A percentile compares a stretch with the other conserved stretches of the same genome.
These are phyloP conservation scores for Platypus cylindrus DNA, from an alignment of 2,888 invertebrate species.

Conservation along the genomic window DNA sequence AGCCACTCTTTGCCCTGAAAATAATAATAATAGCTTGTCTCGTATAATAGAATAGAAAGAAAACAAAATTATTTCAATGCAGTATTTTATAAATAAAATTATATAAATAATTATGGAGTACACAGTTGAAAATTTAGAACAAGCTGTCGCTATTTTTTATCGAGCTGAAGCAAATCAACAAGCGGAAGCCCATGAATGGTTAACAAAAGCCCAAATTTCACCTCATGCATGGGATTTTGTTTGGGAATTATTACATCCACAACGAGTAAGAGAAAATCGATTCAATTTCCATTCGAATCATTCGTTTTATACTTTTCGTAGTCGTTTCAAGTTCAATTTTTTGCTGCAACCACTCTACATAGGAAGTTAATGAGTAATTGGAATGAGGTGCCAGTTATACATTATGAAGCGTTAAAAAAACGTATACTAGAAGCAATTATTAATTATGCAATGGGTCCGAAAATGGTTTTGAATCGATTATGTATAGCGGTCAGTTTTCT, in stretches of 20 bases:
- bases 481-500: slow-evolving; percentile 67
- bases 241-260: slow-evolving; percentile 74
- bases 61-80: too few species aligned
- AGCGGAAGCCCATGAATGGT: slow-evolving; percentile 72
- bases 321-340: slow-evolving; percentile 82
- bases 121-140: slow-evolving; percentile 51
- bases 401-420: slow-evolving; percentile 62
- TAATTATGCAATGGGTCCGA: slow-evolving; percentile 66
- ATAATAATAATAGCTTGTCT: too few species aligned
- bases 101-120: slow-evolving; percentile 40
- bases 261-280: slow-evolving; percentile 48
- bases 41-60: too few species aligned
- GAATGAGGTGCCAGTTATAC: slow-evolving; percentile 72
- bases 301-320: slow-evolving; percentile 38
- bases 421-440: slow-evolving; percentile 66
- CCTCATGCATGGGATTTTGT: slow-evolving; percentile 86
- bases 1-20: too few species aligned
- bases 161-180: slow-evolving; percentile 49
- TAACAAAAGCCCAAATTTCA: slow-evolving; percentile 72
- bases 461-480: slow-evolving; percentile 72
- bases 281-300: not conserved
- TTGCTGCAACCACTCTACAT: slow-evolving; percentile 82
- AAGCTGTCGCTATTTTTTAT: slow-evolving; percentile 57
- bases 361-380: slow-evolving; percentile 79
- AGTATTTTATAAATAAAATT: slow-evolving; percentile 1